Base-by-base conservation (phyloP, 1,140 invertebrate species). In the Sycophaga agraensis region DNA sequence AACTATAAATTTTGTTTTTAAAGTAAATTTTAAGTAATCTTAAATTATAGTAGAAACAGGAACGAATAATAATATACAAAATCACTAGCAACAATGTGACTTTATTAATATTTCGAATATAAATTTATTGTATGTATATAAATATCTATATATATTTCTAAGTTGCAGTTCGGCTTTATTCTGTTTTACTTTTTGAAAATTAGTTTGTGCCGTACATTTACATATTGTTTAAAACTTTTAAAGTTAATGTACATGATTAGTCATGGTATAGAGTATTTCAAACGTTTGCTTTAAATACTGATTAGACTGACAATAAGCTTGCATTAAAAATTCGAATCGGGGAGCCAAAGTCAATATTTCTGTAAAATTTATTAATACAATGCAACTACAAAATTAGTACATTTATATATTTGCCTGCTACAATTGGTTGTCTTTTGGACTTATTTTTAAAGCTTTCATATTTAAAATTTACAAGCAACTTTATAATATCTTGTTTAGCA, bases 41-140 rank as follows among this genome's bases (percentile, higher is more conserved):
- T 11, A 43, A 43, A 43, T 43, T 17, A 43, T 7, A 43, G 8
- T 19, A 43, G 9, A 4, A 46, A 26, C 3, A 19, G 24, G 12
- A 26, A 46, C 12, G 37, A 28, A 6, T 49, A 49, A 11, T 49
- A 35, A 49, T 17, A 1, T 6, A 49, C 8, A 49, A 49, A 9
- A 17, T 17, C 11, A 46, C 14, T 62, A 64, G 61, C 63, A 65
- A 65, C 60, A 16, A 50, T 56, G 49, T 63, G 26, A 62, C 31
- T 67, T 69, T 69, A 71, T 68, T 68, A 66, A n/a, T n/a, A n/a
- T 64, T 40, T 68, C 58, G 65, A 66, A 66, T 68, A 72, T 61
- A 68, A 59, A 66, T 67, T 65, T 59, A 53, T 55, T 26, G n/a
- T n/a, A n/a, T n/a, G n/a, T n/a, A n/a, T n/a, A n/a, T n/a, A n/a